phyloP scores from a whole-genome alignment of 2,113 vertebrate species.

The Chelonoidis abingdonii region DNA sequence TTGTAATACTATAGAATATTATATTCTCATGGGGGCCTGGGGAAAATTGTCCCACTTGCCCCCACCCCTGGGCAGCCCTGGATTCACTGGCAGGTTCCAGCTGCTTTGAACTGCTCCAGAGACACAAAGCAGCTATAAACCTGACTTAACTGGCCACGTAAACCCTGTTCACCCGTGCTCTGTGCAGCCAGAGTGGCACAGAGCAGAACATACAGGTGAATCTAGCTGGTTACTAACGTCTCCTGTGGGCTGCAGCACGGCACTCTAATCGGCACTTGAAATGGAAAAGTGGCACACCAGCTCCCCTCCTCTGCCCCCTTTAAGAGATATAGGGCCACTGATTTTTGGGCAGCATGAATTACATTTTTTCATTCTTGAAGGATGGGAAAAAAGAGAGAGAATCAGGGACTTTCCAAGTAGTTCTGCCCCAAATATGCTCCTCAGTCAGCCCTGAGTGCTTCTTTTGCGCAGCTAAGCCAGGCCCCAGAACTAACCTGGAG shows the following conservation, averaged over 20 bases:
- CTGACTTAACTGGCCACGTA: neutral
- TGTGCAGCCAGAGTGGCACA: neutral
- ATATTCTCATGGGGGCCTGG: too few species aligned
- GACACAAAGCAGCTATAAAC: neutral
- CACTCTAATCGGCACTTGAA: neutral
- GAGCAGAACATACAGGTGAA: neutral
- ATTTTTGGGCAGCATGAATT: neutral
- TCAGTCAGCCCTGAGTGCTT: neutral
- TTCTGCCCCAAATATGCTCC: neutral
- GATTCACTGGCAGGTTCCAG: neutral
- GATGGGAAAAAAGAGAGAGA: neutral
- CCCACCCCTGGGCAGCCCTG: too few species aligned
- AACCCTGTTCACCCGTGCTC: fast-evolving
- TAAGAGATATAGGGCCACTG: neutral
- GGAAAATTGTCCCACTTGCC: too few species aligned
- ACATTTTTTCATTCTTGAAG: neutral
- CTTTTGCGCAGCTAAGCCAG: neutral
- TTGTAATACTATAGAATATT: too few species aligned
- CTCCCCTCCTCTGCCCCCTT: neutral
- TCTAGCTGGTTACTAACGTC: neutral
- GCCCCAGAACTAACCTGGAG: neutral
- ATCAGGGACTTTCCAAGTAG: conserved; percentile 1
- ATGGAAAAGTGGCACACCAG: neutral
- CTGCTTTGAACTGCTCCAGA: neutral
- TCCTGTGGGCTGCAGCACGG: neutral